Base-by-base conservation (phyloP, 2,797 vertebrate species). In the Melanotaenia parkinsoni region DNA sequence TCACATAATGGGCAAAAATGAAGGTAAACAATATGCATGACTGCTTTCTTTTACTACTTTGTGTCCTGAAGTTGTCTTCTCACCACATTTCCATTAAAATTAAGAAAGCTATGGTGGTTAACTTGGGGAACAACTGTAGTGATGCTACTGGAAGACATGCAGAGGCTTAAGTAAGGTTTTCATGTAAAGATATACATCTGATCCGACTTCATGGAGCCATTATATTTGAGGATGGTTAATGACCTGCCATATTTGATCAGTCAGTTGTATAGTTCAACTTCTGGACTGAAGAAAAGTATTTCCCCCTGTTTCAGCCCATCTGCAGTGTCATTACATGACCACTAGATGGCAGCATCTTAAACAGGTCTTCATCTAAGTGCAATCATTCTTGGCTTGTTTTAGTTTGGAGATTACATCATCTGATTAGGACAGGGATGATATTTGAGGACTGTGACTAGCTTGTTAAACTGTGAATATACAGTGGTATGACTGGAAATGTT, bases 271-370 rank as follows among this genome's bases (percentile, higher is more conserved):
- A 47, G 18, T 76, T 80, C 26, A 56, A 74, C 32, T 26, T 33
- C 53, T 37, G 58, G 33, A 63, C 47, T 63, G 62, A 70, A 58
- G 54, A 79, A 61, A 51, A 11, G 8, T 38, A 58, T 63, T 63
- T 20, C 14, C 0, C 24, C 5, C 3, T 24, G 3, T 18, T 4
- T 26, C 4, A 7, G 28, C 18, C 38, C 45, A 77, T 62, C 64
- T 58, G 59, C 82, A 85, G 74, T 89, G 63, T 76, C 76, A 3
- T 38, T 28, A 37, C 70, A 38, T 69, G 74, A 66, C 92, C 92
- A 91, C 91, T 91, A 94, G 93, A 92, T 92, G 93, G 92, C 77
- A 90, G 92, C 89, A 92, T 91, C 73, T 43, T 68, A 90, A 92
- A 88, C 69, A 76, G 79, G 75, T 28, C 58, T 3, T 47, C 58